Evolutionary conservation across 2,888 invertebrate species (phyloP).

Genomic region (Eristalis intricaria): DNA sequence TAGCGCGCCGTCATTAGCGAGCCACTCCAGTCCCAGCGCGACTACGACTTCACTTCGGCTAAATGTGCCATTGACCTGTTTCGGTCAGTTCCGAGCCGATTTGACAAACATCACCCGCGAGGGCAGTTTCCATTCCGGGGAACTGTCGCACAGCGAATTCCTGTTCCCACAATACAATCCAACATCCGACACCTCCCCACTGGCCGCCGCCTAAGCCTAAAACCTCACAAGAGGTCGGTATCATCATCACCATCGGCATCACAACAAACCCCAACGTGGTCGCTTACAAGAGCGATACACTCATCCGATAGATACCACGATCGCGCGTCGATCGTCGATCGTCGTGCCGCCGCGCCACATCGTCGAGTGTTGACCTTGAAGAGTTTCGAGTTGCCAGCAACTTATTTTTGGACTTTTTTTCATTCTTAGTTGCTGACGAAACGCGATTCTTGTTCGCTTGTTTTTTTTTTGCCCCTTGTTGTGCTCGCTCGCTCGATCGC

Average conservation of each 20-base stretch:
- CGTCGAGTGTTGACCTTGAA: slow-evolving; percentile 50
- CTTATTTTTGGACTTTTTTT: slow-evolving; percentile 4
- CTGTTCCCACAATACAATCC: slow-evolving; percentile 23
- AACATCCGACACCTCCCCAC: slow-evolving; percentile 11
- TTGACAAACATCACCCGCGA: slow-evolving; percentile 2
- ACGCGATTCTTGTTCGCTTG: background rate
- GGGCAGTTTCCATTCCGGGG: background rate
- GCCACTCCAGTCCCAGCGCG: background rate
- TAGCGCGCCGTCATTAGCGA: background rate
- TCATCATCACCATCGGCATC: slow-evolving; percentile 37
- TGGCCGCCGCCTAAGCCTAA: no score
- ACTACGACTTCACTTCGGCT: background rate
- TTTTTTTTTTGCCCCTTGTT: background rate
- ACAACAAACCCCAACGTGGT: slow-evolving; percentile 43
- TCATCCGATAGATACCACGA: slow-evolving; percentile 10
- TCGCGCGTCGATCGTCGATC: background rate
- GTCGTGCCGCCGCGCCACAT: background rate
- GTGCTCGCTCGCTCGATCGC: slow-evolving; percentile 1
- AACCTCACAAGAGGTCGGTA: background rate
- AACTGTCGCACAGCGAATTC: slow-evolving; percentile 9
- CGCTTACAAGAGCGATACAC: slow-evolving; percentile 32
- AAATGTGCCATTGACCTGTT: slow-evolving; percentile 47
- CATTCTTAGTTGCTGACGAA: slow-evolving; percentile 39
- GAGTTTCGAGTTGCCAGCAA: slow-evolving; percentile 27
- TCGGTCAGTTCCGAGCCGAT: background rate